Evolutionary conservation across 2,888 invertebrate species (phyloP), one percentile per base, ranked within the genome.

Genomic region (Pandemis heparana): DNA sequence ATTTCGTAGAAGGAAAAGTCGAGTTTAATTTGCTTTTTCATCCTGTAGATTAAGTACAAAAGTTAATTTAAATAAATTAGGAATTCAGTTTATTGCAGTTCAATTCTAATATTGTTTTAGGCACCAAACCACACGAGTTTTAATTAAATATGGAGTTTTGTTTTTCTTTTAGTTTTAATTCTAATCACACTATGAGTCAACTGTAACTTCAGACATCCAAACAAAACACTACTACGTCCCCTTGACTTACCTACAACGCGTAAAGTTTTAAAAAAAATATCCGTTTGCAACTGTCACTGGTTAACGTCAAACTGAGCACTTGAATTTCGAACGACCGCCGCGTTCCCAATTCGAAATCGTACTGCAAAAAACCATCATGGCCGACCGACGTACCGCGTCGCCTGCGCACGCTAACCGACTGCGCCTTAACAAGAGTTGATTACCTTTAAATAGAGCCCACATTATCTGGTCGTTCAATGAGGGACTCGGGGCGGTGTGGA

Each of bases 401-500:
- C 90, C 87, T 82, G 91, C 91, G 93, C 91, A 90, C 85, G 86
- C 81, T 82, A 87, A 85, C 89, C 85, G 95, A 95, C 95, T 95
- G 91, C 90, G 93, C 92, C 94, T 94, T 95, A 95, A 95, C 94
- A 88, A 93, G 90, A 88, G 92, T 95, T 95, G 95, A 95, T 95
- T 95, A 95, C 94, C 94, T 95, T 95, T 95, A 95, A 95, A 95
- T 95, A 95, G 95, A 90, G 90, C 91, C 89, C 91, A 92, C 87
- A 92, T 94, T 94, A 95, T 95, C 94, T 95, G 94, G 94, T 94
- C 94, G 95, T 92, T 94, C 88, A 89, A 95, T 95, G 94, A 87
- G 86, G 86, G 87, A 87, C 86, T 89, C 85, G 86, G 86, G 80
- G 84, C 83, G 84, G 85, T 89, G 86, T 89, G 86, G 85, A 85